Evolutionary conservation across 2,888 invertebrate species (phyloP).

Genomic region (Mamestra brassicae): DNA sequence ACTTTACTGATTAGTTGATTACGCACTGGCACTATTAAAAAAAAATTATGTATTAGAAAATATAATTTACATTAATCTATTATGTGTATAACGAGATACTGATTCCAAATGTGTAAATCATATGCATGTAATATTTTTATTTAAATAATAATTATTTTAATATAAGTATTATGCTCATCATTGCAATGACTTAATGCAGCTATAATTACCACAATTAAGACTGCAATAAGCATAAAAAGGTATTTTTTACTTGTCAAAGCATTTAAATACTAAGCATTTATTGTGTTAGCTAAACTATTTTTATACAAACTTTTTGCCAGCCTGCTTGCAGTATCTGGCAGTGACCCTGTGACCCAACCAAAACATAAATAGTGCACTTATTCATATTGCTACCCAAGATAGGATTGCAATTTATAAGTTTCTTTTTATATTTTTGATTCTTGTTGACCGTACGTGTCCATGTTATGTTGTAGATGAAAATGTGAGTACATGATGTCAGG

Average conservation of each 20-base stretch:
- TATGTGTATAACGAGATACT: conserved; percentile 5
- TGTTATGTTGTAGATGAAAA: too few species aligned
- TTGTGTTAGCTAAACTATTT: neutral
- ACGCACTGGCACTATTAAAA: too few species aligned
- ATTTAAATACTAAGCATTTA: conserved; percentile 12
- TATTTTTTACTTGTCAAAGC: neutral
- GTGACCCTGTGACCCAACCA: too few species aligned
- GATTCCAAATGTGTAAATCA: neutral
- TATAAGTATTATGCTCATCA: neutral
- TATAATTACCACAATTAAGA: neutral
- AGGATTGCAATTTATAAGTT: too few species aligned
- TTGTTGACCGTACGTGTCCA: too few species aligned
- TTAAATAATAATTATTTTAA: neutral
- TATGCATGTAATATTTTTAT: neutral
- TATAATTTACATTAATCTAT: too few species aligned
- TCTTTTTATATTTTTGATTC: too few species aligned
- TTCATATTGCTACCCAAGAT: too few species aligned
- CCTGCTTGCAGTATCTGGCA: neutral
- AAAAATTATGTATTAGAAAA: too few species aligned
- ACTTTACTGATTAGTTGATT: too few species aligned
- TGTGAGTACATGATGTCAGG: too few species aligned
- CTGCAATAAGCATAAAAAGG: neutral
- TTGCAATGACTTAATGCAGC: neutral
- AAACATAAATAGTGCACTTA: too few species aligned
- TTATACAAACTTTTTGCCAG: neutral